phyloP scores from a whole-genome alignment of 2,797 vertebrate genomes.

The Vultur gryphus region DNA sequence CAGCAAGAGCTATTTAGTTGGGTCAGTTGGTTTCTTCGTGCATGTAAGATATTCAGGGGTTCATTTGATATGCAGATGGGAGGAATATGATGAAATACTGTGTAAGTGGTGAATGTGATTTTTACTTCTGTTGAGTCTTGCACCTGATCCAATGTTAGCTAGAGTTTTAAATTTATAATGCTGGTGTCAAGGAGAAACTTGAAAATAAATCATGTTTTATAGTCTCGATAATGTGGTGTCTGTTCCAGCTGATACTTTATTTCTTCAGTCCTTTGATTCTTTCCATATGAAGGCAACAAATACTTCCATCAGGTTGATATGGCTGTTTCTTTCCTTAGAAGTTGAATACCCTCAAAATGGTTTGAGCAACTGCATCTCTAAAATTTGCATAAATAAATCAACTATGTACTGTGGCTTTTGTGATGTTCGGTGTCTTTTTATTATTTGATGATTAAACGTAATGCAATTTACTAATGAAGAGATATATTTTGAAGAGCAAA shows the following conservation, averaged over 20 bases:
- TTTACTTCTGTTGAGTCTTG: slow-evolving; percentile 22
- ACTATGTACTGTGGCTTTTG: slow-evolving; percentile 46
- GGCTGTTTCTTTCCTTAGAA: slow-evolving; percentile 38
- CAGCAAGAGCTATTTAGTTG: not conserved
- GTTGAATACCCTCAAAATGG: slow-evolving; percentile 34
- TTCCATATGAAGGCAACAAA: slow-evolving; percentile 72
- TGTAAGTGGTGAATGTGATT: not conserved
- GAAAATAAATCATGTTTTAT: slow-evolving; percentile 71
- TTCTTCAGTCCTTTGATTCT: slow-evolving; percentile 65
- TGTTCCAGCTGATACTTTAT: slow-evolving; percentile 60
- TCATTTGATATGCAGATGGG: not conserved
- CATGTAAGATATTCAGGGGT: not conserved
- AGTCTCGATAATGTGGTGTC: slow-evolving; percentile 57
- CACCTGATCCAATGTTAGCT: slow-evolving; percentile 50
- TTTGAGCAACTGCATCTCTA: slow-evolving; percentile 5
- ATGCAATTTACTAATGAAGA: slow-evolving; percentile 67
- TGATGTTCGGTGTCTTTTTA: slow-evolving; percentile 59
- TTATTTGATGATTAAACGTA: slow-evolving; percentile 67
- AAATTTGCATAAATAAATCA: slow-evolving; percentile 68
- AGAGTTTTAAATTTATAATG: slow-evolving; percentile 55
- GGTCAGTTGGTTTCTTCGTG: not conserved
- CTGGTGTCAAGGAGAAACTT: slow-evolving; percentile 59
- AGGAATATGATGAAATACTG: not conserved
- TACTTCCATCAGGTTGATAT: slow-evolving; percentile 40
- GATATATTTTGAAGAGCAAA: slow-evolving; percentile 64